phyloP scores from a whole-genome alignment of 2,888 invertebrate species.

The Drosophila setosimentum region DNA sequence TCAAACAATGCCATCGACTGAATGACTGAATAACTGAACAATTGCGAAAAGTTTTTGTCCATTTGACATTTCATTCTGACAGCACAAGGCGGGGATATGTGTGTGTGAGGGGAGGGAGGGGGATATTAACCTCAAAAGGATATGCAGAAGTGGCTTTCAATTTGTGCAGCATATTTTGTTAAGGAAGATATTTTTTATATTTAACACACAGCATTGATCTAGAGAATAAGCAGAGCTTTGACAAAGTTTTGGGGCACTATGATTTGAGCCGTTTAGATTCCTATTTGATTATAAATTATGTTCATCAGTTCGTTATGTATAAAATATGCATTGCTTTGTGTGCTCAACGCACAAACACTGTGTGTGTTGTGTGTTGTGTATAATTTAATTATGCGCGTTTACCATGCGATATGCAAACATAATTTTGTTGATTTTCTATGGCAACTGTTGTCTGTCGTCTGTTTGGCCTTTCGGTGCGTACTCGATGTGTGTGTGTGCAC shows the following conservation, averaged over 20 bases:
- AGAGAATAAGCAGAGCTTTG: background rate
- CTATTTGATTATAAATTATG: background rate
- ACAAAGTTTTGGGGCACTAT: background rate
- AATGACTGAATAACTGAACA: conserved; percentile 16
- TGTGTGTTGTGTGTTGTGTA: conserved; percentile 1
- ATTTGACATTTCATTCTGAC: background rate
- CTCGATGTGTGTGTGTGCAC: conserved; percentile 2
- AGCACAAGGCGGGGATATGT: background rate
- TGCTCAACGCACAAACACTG: background rate
- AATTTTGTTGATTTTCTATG: conserved; percentile 51
- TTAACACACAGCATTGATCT: background rate
- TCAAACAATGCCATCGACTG: conserved; percentile 34
- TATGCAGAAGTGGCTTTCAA: background rate
- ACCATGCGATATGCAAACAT: conserved; percentile 60
- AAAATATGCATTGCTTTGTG: conserved; percentile 7
- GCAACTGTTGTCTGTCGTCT: conserved; percentile 3
- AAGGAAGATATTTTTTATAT: background rate
- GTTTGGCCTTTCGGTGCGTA: background rate
- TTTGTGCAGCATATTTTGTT: background rate
- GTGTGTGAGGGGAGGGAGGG: too few relatives aligned
- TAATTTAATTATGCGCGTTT: conserved; percentile 55
- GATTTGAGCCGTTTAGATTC: background rate
- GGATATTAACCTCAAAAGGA: background rate
- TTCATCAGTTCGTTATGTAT: background rate
- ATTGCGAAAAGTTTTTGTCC: conserved; percentile 14